Base-by-base conservation (phyloP, 2,888 invertebrate genomes). In the Protonemura montana region DNA sequence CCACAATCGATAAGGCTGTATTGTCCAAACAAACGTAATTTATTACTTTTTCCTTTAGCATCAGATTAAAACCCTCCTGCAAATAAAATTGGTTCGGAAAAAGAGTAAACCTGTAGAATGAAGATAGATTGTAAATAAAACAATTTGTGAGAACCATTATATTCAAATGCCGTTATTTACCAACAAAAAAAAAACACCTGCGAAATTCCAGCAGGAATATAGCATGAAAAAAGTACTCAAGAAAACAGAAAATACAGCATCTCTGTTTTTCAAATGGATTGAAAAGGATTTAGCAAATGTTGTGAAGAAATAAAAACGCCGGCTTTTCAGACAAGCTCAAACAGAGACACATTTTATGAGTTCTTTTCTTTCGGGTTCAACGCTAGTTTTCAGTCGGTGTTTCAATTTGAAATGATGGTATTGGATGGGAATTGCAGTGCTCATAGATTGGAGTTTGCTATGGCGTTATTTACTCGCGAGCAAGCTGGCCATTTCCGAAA, bases 401-500 rank as follows among this genome's bases (percentile, higher is more conserved):
- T 21, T 59, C 59, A 59, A 59, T 59, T 59, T 13, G 59, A 13
- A 59, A 59, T 59, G 16, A 59, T 59, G 59, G 59, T 59, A 59
- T 1, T 59, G 2, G 59, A 59, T 59, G 16, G 59, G 21, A 59
- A 59, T 59, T 59, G 59, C 3, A 59, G 59, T 59, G 1, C 21
- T 21, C 21, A 59, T 59, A 59, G 21, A 59, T 59, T 59, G 6
- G 16, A 59, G 59, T 21, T 2, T 27, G 27, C 78, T 27, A n/a
- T n/a, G 78, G 78, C 10, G 26, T 28, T 78, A 78, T 78, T 78
- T 78, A 28, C 28, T 78, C 28, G 26, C 26, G 7, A 26, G 78
- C n/a, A 78, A 78, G 78, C 78, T 78, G 78, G 78, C 28, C 78
- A 78, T 78, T 78, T 78, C 78, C 78, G n/a, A 21, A 26, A 27